Conservation (phyloP, 2,113 vertebrate species). For the Calidris pugnax region DNA sequence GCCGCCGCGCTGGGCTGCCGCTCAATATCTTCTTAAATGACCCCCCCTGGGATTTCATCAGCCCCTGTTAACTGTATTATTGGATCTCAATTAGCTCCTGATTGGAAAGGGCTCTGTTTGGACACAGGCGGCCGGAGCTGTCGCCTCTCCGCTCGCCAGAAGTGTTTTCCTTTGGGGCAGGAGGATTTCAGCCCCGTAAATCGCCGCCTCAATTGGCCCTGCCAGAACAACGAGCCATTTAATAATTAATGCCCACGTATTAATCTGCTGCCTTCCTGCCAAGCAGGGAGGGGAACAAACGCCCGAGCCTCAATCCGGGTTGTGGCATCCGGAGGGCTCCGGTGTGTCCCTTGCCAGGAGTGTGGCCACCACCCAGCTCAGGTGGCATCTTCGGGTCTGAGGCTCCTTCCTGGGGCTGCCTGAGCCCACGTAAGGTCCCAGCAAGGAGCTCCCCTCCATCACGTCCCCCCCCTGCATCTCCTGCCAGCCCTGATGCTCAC, state of each 20-base stretch:
- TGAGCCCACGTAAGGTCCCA: fast-evolving
- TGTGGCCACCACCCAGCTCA: not conserved
- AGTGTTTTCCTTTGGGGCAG: not conserved
- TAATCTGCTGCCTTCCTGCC: not conserved
- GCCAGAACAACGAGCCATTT: slow-evolving; percentile 9
- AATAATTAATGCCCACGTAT: slow-evolving; percentile 18
- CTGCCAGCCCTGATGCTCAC: fast-evolving
- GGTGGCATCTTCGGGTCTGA: fast-evolving
- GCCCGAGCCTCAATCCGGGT: not conserved
- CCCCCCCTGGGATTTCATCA: not conserved
- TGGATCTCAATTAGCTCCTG: slow-evolving; percentile 27
- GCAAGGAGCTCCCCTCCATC: not conserved
- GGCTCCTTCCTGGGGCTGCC: fast-evolving
- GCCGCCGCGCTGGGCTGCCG: not conserved
- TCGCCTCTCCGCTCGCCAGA: not conserved
- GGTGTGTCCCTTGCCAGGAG: not conserved
- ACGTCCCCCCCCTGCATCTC: fast-evolving
- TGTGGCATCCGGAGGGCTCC: not conserved
- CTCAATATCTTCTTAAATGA: not conserved
- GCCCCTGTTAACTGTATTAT: not conserved
- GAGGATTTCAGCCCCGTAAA: not conserved
- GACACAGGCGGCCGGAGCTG: not conserved
- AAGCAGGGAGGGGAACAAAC: not conserved
- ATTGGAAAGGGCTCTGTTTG: not conserved
- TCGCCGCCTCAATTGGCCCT: not conserved